A percentile compares a stretch with the other conserved stretches of the same genome.
Conservation (phyloP, 2,113 vertebrate genomes). For the Gila orcuttii region DNA sequence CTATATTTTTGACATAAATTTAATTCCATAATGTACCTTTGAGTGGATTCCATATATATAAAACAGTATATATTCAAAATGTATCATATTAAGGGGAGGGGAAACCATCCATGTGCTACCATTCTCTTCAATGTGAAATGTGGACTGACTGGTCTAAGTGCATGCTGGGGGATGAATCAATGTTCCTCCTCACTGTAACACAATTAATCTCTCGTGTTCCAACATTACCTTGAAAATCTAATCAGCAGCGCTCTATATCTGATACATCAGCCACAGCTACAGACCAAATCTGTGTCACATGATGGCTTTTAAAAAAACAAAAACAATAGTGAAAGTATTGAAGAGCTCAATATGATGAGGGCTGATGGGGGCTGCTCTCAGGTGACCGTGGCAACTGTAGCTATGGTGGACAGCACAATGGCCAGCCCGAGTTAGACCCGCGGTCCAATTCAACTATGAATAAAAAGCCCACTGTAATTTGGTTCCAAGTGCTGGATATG, state of each 20-base stretch:
- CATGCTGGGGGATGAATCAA: constrained; percentile 64
- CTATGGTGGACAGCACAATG: constrained; percentile 39
- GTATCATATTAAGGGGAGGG: background rate
- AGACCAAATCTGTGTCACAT: constrained; percentile 51
- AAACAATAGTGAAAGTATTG: constrained; percentile 47
- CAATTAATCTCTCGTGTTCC: constrained; percentile 59
- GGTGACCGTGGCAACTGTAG: constrained; percentile 39
- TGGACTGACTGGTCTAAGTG: constrained; percentile 61
- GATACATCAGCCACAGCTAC: constrained; percentile 44
- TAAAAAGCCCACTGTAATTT: constrained; percentile 55
- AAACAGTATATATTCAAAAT: background rate
- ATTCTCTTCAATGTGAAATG: constrained; percentile 61
- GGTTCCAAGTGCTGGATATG: constrained; percentile 46
- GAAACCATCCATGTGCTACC: constrained; percentile 37
- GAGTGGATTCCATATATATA: background rate
- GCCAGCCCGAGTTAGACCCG: constrained; percentile 3
- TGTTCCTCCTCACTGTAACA: constrained; percentile 57
- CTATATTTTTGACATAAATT: background rate
- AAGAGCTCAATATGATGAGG: constrained; percentile 47
- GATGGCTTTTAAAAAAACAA: constrained; percentile 50
- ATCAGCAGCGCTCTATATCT: constrained; percentile 53
- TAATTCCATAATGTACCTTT: background rate
- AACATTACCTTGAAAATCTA: constrained; percentile 59
- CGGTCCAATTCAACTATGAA: constrained; percentile 48
- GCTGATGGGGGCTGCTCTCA: constrained; percentile 25